phyloP scores from a whole-genome alignment of 1,140 invertebrate species.

The Kradibia gibbosae region DNA sequence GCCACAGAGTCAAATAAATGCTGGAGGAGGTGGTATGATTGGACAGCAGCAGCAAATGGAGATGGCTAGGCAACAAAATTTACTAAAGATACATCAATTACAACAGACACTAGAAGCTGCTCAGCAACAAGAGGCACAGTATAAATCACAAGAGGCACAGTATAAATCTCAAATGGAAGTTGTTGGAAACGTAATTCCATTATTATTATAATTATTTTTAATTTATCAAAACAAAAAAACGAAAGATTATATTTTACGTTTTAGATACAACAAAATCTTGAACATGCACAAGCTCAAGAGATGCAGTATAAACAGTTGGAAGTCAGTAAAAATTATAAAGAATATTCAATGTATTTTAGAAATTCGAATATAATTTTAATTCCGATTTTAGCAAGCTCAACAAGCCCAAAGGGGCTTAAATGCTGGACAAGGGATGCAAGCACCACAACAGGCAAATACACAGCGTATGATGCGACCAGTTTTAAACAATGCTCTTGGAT shows the following conservation, averaged over 20 bases:
- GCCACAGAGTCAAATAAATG: conserved; percentile 40
- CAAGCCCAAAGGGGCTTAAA: conserved; percentile 69
- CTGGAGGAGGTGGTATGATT: conserved; percentile 40
- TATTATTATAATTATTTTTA: conserved; percentile 36
- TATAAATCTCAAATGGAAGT: conserved; percentile 54
- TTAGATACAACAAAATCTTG: conserved; percentile 81
- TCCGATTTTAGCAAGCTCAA: conserved; percentile 58
- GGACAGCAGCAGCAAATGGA: conserved; percentile 71
- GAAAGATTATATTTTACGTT: conserved; percentile 42
- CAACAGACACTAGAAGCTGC: conserved; percentile 83
- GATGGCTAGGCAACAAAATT: conserved; percentile 79
- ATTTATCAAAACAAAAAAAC: conserved; percentile 16
- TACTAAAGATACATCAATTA: conserved; percentile 79
- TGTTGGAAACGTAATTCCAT: conserved; percentile 51
- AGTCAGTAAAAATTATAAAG: conserved; percentile 68
- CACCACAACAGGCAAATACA: conserved; percentile 68
- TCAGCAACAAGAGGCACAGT: conserved; percentile 83
- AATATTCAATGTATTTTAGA: not conserved
- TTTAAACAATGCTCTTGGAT: conserved; percentile 78
- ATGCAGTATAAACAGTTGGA: conserved; percentile 84
- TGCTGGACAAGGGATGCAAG: conserved; percentile 62
- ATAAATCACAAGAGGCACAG: conserved; percentile 81
- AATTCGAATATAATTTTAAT: not conserved
- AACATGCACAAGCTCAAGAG: conserved; percentile 85
- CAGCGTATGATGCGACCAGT: conserved; percentile 79